Evolutionary conservation across 2,888 invertebrate species (phyloP).

Genomic region (Dasysyrphus tricinctus): DNA sequence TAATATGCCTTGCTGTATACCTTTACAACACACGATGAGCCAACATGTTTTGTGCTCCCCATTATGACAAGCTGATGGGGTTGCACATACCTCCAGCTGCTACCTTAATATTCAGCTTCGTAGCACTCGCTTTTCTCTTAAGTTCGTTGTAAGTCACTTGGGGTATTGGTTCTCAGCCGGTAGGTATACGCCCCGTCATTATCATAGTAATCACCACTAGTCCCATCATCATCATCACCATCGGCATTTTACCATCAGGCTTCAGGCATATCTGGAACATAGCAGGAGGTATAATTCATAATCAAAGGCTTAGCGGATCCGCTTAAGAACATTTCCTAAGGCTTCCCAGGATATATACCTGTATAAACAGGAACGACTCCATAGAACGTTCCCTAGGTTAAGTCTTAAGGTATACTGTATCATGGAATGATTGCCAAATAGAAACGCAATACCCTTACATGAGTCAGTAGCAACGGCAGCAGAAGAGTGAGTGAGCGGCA

Average conservation of each 20-base stretch:
- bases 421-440: constrained; percentile 60
- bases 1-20: constrained; percentile 28
- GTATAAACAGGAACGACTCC: constrained; percentile 48
- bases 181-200: constrained; percentile 52
- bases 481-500: constrained; percentile 26
- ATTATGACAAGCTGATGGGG: constrained; percentile 37
- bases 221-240: constrained; percentile 64
- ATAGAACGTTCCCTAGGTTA: neutral
- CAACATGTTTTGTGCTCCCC: constrained; percentile 26
- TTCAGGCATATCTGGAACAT: constrained; percentile 34
- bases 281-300: constrained; percentile 72
- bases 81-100: constrained; percentile 24
- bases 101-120: neutral
- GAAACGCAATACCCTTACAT: constrained; percentile 57
- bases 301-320: constrained; percentile 72
- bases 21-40: constrained; percentile 15
- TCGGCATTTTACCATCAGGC: constrained; percentile 45
- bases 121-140: neutral
- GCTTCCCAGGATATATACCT: constrained; percentile 8
- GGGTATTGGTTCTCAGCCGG: constrained; percentile 51
- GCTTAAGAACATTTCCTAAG: constrained; percentile 63
- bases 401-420: constrained; percentile 29
- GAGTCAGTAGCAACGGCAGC: constrained; percentile 31
- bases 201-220: constrained; percentile 71
- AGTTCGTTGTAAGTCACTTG: constrained; percentile 52